phyloP scores from a whole-genome alignment of 1,140 invertebrate genomes.

The Stenopsyche tienmushanensis region DNA sequence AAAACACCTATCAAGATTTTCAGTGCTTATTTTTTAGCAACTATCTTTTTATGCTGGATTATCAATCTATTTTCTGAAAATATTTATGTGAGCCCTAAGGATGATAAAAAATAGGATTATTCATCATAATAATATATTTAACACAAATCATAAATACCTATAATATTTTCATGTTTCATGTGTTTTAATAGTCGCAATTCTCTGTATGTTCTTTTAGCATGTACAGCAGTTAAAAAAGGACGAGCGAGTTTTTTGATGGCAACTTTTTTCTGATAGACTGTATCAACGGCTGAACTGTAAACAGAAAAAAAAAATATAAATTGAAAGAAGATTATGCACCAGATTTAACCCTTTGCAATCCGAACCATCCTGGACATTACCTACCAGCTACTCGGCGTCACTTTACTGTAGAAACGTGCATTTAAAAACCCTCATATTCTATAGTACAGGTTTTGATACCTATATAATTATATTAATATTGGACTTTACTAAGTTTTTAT shows the following conservation, averaged over 20 bases:
- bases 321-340: no score
- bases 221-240: constrained; percentile 97
- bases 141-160: constrained; percentile 48
- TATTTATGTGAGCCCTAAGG: not conserved
- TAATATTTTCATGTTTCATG: constrained; percentile 99
- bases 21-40: no score
- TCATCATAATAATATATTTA: constrained; percentile 6
- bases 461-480: not conserved
- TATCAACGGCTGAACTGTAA: constrained; percentile 79
- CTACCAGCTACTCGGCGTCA: no score
- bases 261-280: constrained; percentile 76
- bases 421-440: no score
- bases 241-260: constrained; percentile 97
- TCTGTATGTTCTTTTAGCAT: constrained; percentile 97
- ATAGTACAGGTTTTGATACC: no score
- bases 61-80: no score
- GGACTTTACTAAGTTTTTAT: not conserved
- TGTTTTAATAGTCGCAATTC: constrained; percentile 96
- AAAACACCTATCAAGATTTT: no score
- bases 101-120: not conserved
- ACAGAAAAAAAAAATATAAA: constrained; percentile 41
- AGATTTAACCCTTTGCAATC: no score
- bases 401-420: no score
- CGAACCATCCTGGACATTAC: no score
- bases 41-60: no score